These are phyloP conservation scores for Whitmania pigra DNA, from an alignment of 1,140 invertebrate species.

Conservation along the genomic window DNA sequence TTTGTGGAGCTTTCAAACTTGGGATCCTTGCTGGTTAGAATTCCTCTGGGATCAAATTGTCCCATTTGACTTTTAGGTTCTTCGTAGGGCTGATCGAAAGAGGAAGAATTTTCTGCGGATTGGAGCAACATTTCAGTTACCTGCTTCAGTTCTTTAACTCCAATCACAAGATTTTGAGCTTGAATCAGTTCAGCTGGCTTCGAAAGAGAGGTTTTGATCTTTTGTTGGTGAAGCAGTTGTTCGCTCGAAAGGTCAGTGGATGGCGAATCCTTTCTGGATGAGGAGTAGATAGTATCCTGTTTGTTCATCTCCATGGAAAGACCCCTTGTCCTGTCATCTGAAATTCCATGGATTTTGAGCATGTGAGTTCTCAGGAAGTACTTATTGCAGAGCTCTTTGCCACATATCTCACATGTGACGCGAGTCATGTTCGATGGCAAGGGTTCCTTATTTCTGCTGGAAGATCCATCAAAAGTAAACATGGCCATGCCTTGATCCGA, in stretches of 20 bases:
- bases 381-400: constrained; percentile 20
- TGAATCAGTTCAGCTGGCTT: too few relatives aligned
- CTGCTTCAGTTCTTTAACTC: too few relatives aligned
- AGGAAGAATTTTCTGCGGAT: too few relatives aligned
- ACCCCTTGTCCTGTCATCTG: constrained; percentile 15
- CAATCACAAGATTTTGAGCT: too few relatives aligned
- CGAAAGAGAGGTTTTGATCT: too few relatives aligned
- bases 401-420: constrained; percentile 21
- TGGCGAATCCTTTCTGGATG: constrained; percentile 4
- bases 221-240: too few relatives aligned
- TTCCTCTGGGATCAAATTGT: too few relatives aligned
- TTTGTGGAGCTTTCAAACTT: too few relatives aligned
- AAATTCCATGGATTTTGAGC: constrained; percentile 20
- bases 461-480: constrained; percentile 22
- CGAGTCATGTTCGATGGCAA: constrained; percentile 36
- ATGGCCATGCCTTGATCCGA: constrained; percentile 33
- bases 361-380: constrained; percentile 19
- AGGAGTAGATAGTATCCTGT: neutral
- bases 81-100: too few relatives aligned
- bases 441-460: neutral
- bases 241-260: neutral
- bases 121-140: too few relatives aligned
- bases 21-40: too few relatives aligned
- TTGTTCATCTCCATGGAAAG: neutral
- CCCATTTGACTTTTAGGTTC: too few relatives aligned